Conservation (phyloP, 1,140 invertebrate species). For the Aporrectodea caliginosa region DNA sequence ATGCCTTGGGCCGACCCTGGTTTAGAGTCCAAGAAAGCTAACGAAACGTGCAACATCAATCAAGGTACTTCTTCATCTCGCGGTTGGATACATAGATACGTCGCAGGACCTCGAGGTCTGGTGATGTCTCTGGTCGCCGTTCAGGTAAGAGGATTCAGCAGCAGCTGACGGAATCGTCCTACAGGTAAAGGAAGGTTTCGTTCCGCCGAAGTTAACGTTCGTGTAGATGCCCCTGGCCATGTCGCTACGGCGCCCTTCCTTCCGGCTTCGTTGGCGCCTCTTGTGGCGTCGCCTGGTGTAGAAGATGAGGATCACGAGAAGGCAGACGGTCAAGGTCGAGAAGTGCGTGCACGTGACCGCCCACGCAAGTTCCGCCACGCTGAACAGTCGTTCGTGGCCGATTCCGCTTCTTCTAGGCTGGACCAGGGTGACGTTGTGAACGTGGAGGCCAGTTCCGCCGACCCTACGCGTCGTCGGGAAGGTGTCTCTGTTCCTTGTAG, state of each 20-base stretch:
- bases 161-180: not conserved
- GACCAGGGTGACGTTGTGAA: too few species aligned
- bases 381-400: conserved; percentile 36
- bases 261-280: not conserved
- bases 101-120: not conserved
- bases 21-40: not conserved
- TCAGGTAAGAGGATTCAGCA: not conserved
- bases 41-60: not conserved
- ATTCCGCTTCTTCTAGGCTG: too few species aligned
- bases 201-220: not conserved
- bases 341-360: conserved; percentile 52
- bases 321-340: conserved; percentile 46
- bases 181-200: not conserved
- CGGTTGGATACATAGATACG: not conserved
- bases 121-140: not conserved
- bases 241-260: not conserved
- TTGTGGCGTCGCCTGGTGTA: not conserved
- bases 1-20: not conserved
- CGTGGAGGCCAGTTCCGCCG: too few species aligned
- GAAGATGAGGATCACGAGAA: conserved; percentile 45
- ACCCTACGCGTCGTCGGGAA: too few species aligned
- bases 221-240: not conserved
- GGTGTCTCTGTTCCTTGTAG: too few species aligned
- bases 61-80: not conserved
- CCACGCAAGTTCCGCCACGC: conserved; percentile 47